Percentiles rank a stretch among this genome's conserved stretches.
Evolutionary conservation across 1,140 invertebrate species (phyloP).

Genomic region (Drosophila ananassae): DNA sequence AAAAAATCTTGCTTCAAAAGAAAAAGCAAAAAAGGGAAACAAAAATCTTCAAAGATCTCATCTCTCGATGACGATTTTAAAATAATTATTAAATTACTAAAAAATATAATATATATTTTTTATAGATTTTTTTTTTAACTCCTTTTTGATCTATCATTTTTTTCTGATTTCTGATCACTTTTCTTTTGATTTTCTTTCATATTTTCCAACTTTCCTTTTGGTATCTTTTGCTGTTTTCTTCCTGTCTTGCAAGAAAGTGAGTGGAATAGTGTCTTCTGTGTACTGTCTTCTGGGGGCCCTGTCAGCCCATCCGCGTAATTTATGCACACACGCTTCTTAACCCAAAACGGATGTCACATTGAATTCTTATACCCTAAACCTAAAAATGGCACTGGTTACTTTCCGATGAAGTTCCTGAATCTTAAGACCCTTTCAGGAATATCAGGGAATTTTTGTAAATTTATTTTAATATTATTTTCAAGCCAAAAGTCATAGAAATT

Average conservation of each 20-base stretch:
- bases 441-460: no score
- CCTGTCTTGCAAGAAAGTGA: conserved; percentile 34
- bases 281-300: background rate
- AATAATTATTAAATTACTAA: no score
- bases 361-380: conserved; percentile 32
- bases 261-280: conserved; percentile 6
- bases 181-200: conserved; percentile 3
- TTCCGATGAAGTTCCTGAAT: background rate
- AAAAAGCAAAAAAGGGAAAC: background rate
- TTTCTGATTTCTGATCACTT: no score
- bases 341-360: conserved; percentile 71
- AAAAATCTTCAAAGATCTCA: background rate
- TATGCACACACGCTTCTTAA: conserved; percentile 59
- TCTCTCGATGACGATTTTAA: background rate
- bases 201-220: background rate
- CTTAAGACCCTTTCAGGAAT: no score
- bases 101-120: no score
- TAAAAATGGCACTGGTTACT: background rate
- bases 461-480: no score
- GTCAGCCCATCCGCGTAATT: conserved; percentile 41
- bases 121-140: no score
- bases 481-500: no score
- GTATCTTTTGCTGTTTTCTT: conserved; percentile 26
- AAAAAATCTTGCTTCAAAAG: background rate
- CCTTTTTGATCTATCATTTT: background rate